Percentiles rank a stretch among this genome's conserved stretches.
Evolutionary conservation across 2,888 invertebrate species (phyloP).

Genomic region (Campopleginae sp.): DNA sequence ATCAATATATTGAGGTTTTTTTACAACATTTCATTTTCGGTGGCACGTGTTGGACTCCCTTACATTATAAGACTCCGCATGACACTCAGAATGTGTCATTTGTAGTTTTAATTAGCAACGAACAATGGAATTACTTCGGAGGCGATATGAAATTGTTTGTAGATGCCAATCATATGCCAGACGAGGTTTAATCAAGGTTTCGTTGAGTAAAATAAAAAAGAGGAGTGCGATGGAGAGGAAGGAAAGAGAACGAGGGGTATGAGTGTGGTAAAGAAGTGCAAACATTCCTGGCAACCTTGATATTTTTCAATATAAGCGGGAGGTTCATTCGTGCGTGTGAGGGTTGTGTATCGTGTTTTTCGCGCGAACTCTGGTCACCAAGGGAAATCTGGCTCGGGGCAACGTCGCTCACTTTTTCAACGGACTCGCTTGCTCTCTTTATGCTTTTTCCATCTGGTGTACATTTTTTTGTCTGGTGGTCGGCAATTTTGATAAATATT

Average conservation of each 20-base stretch:
- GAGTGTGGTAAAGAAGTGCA: conserved; percentile 69
- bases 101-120: conserved; percentile 13
- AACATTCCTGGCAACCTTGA: conserved; percentile 75
- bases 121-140: conserved; percentile 65
- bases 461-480: conserved; percentile 58
- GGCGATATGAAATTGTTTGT: conserved; percentile 68
- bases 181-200: conserved; percentile 78
- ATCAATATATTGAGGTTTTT: too few species aligned
- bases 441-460: conserved; percentile 7
- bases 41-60: too few species aligned
- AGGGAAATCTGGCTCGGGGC: conserved; percentile 79
- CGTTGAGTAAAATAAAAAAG: conserved; percentile 65
- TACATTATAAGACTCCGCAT: too few species aligned
- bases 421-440: conserved; percentile 17
- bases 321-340: conserved; percentile 61
- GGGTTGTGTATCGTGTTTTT: conserved; percentile 55
- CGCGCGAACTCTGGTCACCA: conserved; percentile 76
- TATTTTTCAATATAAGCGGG: conserved; percentile 81
- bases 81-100: neutral
- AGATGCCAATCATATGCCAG: conserved; percentile 63
- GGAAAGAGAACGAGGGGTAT: conserved; percentile 50
- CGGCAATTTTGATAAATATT: conserved; percentile 81
- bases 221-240: conserved; percentile 55
- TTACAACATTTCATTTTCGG: too few species aligned
- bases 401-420: conserved; percentile 47